These are phyloP conservation scores for Polyommatus iphigenia DNA, from an alignment of 2,888 invertebrate species.

Conservation along the genomic window DNA sequence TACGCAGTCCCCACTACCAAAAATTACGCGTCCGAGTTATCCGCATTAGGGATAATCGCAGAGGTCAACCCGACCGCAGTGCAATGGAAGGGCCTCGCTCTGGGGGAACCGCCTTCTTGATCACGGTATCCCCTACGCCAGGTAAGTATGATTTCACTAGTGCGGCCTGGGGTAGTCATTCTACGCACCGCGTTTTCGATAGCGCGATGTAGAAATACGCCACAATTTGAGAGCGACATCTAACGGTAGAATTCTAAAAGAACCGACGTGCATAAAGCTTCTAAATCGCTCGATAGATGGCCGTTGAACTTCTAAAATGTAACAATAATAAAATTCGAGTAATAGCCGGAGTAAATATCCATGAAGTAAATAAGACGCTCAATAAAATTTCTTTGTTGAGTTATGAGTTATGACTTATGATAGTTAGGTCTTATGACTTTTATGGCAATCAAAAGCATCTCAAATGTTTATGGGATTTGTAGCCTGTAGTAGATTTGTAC, in stretches of 20 bases:
- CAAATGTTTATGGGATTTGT: no score
- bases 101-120: constrained; percentile 57
- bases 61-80: constrained; percentile 57
- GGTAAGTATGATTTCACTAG: constrained; percentile 40
- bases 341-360: background rate
- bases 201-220: constrained; percentile 35
- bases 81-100: constrained; percentile 55
- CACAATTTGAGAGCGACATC: constrained; percentile 29
- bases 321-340: no score
- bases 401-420: no score
- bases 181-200: constrained; percentile 26
- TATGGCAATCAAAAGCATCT: no score
- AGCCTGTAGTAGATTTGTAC: no score
- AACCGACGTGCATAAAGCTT: background rate
- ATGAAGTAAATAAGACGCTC: background rate
- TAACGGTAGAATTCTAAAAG: background rate
- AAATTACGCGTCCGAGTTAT: constrained; percentile 57
- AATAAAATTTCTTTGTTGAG: background rate
- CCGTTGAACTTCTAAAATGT: background rate
- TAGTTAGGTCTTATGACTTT: no score
- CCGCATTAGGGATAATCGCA: constrained; percentile 58
- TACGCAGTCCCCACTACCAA: constrained; percentile 56
- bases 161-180: constrained; percentile 12
- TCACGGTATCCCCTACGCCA: constrained; percentile 55
- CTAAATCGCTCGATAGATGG: background rate